Evolutionary conservation across 2,797 vertebrate species (phyloP).

Genomic region (Ptychobarbus kaznakovi): DNA sequence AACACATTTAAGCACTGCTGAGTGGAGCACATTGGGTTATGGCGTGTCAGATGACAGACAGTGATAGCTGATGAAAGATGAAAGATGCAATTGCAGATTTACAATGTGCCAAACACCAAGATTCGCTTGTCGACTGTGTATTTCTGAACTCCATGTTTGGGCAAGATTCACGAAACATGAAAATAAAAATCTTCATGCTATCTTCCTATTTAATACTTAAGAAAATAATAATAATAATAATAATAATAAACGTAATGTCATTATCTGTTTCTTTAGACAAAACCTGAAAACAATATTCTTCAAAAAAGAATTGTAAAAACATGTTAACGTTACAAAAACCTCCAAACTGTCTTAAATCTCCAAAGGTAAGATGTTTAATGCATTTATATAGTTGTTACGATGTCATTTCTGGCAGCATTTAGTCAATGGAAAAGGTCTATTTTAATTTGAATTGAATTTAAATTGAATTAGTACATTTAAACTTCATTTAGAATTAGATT

Average conservation of each 20-base stretch:
- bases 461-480: background rate
- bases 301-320: background rate
- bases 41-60: conserved; percentile 34
- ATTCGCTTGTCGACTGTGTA: background rate
- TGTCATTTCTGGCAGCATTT: background rate
- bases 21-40: conserved; percentile 24
- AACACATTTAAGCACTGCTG: conserved; percentile 21
- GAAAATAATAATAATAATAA: too few species aligned
- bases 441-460: background rate
- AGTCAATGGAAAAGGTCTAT: too few species aligned
- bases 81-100: conserved; percentile 42
- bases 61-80: conserved; percentile 27
- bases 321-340: background rate
- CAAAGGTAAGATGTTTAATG: background rate
- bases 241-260: background rate
- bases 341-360: background rate
- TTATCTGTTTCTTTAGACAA: background rate
- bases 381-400: background rate
- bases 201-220: background rate
- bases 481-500: background rate
- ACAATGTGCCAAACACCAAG: conserved; percentile 13
- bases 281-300: background rate
- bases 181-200: background rate
- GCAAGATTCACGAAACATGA: background rate
- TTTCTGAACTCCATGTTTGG: background rate